Base-by-base conservation (phyloP, 2,888 invertebrate species). In the Tridacna gigas region DNA sequence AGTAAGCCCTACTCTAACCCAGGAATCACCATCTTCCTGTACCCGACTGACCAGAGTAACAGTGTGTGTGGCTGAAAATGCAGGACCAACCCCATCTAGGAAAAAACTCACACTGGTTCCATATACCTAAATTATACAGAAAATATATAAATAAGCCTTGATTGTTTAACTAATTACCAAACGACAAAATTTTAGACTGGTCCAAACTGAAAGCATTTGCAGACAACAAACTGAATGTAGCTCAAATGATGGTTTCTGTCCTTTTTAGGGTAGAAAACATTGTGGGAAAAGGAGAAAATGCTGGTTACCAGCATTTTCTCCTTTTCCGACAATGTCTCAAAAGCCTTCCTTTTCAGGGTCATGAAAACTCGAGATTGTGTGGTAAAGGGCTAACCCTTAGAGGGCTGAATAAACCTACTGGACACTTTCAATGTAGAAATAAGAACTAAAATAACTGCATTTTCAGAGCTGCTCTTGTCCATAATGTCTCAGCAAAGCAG, bases 71-170 rank as follows among this genome's bases (percentile, higher is more conserved):
- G 94, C 88, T 7, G 90, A 80, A 73, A 88, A 91, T 11, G 90
- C 92, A 26, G 89, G 87, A 18, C 90, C 89, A 9, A 89, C 80
- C 25, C 94, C 94, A 85, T 94, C 92, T 25, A 94, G 74, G 79
- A 92, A 94, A 74, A 93, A 91, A 86, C 94, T 94, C 28, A 92
- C 73, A 22, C 85, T 86, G 4, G 85, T 90, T 65, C 88, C 89
- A 84, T 92, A 93, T 9, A 92, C 92, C 94, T 94, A 81, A 0
- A 51, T 4, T 83, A 84, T 4, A 37, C 2, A 37, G 37, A 37
- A 2, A 37, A 4, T 2, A 37, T 7, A 37, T 7, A 37, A 37
- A 4, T 37, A 37, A 37, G 7, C 2, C 2, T 18, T 56, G 12
- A 13, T 12, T 12, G 51, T 18, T 51, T 51, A 51, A 51, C 51